phyloP scores from a whole-genome alignment of 2,797 vertebrate species.

The Podarcis lilfordi region DNA sequence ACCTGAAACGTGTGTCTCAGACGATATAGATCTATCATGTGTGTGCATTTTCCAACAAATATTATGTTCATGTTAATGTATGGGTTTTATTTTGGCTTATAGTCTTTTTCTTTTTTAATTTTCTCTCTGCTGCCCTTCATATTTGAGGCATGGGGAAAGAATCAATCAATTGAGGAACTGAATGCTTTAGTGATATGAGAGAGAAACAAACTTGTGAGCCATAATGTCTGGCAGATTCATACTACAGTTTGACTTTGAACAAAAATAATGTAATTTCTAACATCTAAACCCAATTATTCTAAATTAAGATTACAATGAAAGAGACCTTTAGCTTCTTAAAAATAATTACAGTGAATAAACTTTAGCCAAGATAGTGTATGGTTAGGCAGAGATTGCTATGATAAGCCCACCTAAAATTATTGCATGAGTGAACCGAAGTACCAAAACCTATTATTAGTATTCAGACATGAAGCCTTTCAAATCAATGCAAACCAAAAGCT shows the following conservation, averaged over 20 bases:
- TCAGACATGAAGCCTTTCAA: slow-evolving; percentile 8
- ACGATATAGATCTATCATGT: accelerated
- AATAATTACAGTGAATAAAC: slow-evolving; percentile 54
- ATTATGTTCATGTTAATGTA: neutral
- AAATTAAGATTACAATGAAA: slow-evolving; percentile 56
- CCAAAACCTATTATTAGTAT: slow-evolving; percentile 33
- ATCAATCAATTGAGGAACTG: neutral
- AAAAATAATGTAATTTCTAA: slow-evolving; percentile 47
- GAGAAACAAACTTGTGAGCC: slow-evolving; percentile 40
- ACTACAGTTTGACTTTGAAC: slow-evolving; percentile 49
- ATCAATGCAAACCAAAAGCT: slow-evolving; percentile 28
- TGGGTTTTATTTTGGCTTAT: slow-evolving; percentile 25
- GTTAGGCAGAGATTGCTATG: slow-evolving; percentile 25
- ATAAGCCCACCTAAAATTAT: slow-evolving; percentile 44
- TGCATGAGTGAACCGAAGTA: slow-evolving; percentile 17
- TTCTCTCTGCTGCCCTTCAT: slow-evolving; percentile 38
- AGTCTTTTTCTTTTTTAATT: slow-evolving; percentile 17
- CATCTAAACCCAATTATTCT: slow-evolving; percentile 49
- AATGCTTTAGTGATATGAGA: slow-evolving; percentile 22
- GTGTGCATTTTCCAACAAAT: neutral
- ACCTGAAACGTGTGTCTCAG: neutral
- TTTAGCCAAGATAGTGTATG: neutral
- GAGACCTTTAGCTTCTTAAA: slow-evolving; percentile 50
- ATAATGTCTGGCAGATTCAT: slow-evolving; percentile 34
- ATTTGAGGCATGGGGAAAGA: slow-evolving; percentile 28